Evolutionary conservation across 2,797 vertebrate genomes (phyloP).

Genomic region (Chiloscyllium punctatum): DNA sequence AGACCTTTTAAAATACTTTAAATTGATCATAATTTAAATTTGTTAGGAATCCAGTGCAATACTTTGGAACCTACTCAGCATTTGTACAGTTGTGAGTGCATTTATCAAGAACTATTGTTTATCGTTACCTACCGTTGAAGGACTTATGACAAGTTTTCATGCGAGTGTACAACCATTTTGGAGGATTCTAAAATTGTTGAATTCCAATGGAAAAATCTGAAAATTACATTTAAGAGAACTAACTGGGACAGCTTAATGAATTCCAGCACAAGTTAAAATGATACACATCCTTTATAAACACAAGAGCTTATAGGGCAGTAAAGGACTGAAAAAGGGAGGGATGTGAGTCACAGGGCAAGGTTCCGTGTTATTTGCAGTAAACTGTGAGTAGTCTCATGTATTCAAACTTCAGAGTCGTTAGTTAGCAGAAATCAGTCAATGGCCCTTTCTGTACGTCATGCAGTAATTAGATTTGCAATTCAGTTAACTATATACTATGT

Average conservation of each 20-base stretch:
- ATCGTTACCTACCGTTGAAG: neutral
- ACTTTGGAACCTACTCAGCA: neutral
- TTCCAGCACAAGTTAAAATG: neutral
- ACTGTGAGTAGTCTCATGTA: constrained; percentile 19
- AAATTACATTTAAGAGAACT: neutral
- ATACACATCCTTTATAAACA: neutral
- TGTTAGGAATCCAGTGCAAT: neutral
- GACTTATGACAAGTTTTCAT: neutral
- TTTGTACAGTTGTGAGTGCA: neutral
- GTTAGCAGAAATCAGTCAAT: constrained; percentile 20
- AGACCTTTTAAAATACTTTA: neutral
- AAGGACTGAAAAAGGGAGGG: neutral
- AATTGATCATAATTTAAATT: neutral
- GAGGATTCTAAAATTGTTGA: neutral
- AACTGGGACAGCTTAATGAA: neutral
- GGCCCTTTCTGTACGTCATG: neutral
- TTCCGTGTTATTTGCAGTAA: constrained; percentile 1
- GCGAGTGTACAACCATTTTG: neutral
- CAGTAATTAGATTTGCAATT: neutral
- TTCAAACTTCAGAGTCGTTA: neutral
- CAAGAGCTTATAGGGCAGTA: neutral
- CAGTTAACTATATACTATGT: neutral
- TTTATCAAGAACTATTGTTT: neutral
- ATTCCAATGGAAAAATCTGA: neutral
- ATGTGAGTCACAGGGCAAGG: neutral